Conservation (phyloP, 64 coral and sea anemone genomes). For the Montipora sp. region DNA sequence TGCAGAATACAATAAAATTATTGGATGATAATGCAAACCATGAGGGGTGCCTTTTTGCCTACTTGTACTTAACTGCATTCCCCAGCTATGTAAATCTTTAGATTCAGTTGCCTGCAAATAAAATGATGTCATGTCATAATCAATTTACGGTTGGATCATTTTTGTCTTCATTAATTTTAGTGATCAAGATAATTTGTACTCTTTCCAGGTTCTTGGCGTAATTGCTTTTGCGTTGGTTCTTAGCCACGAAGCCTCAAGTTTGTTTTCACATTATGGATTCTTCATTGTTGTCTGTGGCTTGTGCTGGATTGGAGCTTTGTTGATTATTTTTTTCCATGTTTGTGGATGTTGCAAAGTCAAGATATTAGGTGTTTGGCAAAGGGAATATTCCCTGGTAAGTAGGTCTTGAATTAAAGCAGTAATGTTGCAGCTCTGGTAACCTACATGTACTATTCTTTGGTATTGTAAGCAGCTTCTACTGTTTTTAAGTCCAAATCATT, state of each 20-base stretch:
- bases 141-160: background rate
- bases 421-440: no score
- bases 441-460: no score
- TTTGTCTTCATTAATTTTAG: background rate
- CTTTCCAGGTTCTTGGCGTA: conserved; percentile 70
- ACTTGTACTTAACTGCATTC: no score
- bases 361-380: conserved; percentile 89
- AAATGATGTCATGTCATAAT: background rate
- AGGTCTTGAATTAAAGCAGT: no score
- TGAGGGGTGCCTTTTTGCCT: no score
- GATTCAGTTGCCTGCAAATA: no score
- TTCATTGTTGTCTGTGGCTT: conserved; percentile 93
- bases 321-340: conserved; percentile 80
- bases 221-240: conserved; percentile 90
- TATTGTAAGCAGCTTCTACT: no score
- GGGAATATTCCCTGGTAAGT: conserved; percentile 95
- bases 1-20: no score
- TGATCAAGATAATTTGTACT: background rate
- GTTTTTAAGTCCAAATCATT: no score
- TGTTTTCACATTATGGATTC: conserved; percentile 98
- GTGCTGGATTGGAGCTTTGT: conserved; percentile 84
- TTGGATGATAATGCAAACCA: no score
- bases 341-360: conserved; percentile 86
- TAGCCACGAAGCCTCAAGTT: conserved; percentile 59
- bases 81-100: no score